Percentiles rank a stretch among this genome's conserved stretches.
These are phyloP conservation scores for Sebastolobus alascanus DNA, from an alignment of 2,797 vertebrate genomes.

Conservation along the genomic window DNA sequence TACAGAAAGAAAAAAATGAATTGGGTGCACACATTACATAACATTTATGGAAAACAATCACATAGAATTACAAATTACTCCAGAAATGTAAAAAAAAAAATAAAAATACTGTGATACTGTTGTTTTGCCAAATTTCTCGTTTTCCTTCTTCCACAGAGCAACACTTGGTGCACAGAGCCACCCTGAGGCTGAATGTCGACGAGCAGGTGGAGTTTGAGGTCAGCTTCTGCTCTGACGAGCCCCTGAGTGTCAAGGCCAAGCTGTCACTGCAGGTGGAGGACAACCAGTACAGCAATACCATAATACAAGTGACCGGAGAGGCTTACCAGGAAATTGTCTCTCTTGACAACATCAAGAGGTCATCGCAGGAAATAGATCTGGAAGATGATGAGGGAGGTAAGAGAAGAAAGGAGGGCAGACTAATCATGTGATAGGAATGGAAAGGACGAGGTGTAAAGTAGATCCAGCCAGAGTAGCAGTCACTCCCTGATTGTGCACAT, in stretches of 20 bases:
- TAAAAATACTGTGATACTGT: background rate
- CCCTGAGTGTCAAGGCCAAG: conserved; percentile 75
- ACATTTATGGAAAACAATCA: background rate
- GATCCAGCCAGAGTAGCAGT: background rate
- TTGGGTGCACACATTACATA: background rate
- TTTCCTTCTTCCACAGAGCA: conserved; percentile 54
- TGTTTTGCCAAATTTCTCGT: background rate
- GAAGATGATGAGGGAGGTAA: conserved; percentile 73
- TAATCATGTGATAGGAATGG: background rate
- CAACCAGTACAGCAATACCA: conserved; percentile 84
- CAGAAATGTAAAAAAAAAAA: background rate
- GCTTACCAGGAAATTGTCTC: conserved; percentile 88
- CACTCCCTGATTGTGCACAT: background rate
- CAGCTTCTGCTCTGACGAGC: conserved; percentile 81
- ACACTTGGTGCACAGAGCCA: conserved; percentile 72
- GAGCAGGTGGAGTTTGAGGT: conserved; percentile 85
- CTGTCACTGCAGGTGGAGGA: conserved; percentile 85
- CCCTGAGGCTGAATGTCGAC: conserved; percentile 76
- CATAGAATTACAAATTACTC: background rate
- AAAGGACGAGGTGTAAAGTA: background rate
- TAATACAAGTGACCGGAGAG: conserved; percentile 86
- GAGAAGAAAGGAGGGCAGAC: conserved; percentile 2
- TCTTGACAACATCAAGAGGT: conserved; percentile 84
- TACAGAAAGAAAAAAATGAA: background rate
- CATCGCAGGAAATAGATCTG: conserved; percentile 51